phyloP scores from a whole-genome alignment of 1,140 invertebrate genomes.

The Zaprionus vittiger region DNA sequence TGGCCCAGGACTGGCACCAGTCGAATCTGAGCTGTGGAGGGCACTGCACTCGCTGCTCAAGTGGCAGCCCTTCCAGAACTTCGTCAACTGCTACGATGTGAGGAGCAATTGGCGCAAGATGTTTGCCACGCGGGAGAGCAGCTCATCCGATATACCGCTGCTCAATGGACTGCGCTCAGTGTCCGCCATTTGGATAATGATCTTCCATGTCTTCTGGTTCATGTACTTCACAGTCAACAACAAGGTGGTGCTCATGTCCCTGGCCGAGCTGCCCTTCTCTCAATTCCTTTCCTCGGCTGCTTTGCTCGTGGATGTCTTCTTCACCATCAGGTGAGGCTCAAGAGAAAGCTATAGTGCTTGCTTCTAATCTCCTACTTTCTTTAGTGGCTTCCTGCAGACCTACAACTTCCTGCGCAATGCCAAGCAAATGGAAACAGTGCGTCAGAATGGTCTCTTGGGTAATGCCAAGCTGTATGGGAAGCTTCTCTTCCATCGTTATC shows the following conservation, averaged over 20 bases:
- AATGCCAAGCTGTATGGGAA: slow-evolving; percentile 77
- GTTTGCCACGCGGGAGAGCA: slow-evolving; percentile 41
- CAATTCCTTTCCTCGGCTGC: slow-evolving; percentile 79
- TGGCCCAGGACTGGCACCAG: slow-evolving; percentile 50
- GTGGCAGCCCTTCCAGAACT: slow-evolving; percentile 52
- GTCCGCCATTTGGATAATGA: slow-evolving; percentile 75
- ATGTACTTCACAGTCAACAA: slow-evolving; percentile 83
- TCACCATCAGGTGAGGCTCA: slow-evolving; percentile 76
- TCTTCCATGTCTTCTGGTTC: slow-evolving; percentile 81
- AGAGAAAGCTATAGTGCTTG: no score
- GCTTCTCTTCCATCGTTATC: slow-evolving; percentile 77
- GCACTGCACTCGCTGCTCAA: slow-evolving; percentile 45
- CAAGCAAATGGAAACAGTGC: slow-evolving; percentile 67
- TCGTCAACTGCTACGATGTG: slow-evolving; percentile 78
- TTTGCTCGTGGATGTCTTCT: slow-evolving; percentile 81
- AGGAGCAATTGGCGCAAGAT: slow-evolving; percentile 63
- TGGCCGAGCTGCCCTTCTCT: slow-evolving; percentile 68
- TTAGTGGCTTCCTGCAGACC: slow-evolving; percentile 78
- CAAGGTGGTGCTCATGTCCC: slow-evolving; percentile 71
- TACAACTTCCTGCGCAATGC: slow-evolving; percentile 82
- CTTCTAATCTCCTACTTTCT: neutral
- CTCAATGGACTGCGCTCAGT: slow-evolving; percentile 81
- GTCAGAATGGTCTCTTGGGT: slow-evolving; percentile 52
- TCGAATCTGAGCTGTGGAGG: slow-evolving; percentile 69
- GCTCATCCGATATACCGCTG: slow-evolving; percentile 68